Percentiles rank a stretch among this genome's conserved stretches.
These are phyloP conservation scores for Caiman crocodilus DNA, from an alignment of 2,797 vertebrate species.

Conservation along the genomic window DNA sequence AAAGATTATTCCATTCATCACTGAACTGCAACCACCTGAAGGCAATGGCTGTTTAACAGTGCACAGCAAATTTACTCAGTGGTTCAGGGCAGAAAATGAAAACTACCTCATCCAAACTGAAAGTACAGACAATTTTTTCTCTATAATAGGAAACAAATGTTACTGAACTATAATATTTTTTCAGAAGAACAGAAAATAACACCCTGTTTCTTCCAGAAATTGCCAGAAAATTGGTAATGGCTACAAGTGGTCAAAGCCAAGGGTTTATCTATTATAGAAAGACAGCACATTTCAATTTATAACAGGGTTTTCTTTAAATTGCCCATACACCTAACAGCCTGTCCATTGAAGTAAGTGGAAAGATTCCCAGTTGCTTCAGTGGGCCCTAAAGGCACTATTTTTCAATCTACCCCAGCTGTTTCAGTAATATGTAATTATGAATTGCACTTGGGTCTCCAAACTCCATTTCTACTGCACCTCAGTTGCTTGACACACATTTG, in stretches of 20 bases:
- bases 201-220: not conserved
- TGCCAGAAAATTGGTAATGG: not conserved
- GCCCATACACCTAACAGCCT: not conserved
- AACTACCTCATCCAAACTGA: not conserved
- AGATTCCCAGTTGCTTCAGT: not conserved
- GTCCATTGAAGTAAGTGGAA: not conserved
- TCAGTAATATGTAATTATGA: too few species aligned
- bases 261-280: not conserved
- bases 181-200: not conserved
- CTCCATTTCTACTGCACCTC: not conserved
- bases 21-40: not conserved
- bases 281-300: not conserved
- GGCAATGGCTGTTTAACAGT: not conserved
- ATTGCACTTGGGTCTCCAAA: not conserved
- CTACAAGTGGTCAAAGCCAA: not conserved
- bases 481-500: not conserved
- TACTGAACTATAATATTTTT: not conserved
- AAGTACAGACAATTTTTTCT: not conserved
- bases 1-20: not conserved
- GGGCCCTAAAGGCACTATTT: not conserved
- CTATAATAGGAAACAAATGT: not conserved
- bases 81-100: not conserved
- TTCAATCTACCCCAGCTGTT: not conserved
- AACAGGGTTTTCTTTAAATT: not conserved
- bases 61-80: not conserved